Conservation (phyloP, 2,113 vertebrate genomes). For the Oreochromis niloticus region DNA sequence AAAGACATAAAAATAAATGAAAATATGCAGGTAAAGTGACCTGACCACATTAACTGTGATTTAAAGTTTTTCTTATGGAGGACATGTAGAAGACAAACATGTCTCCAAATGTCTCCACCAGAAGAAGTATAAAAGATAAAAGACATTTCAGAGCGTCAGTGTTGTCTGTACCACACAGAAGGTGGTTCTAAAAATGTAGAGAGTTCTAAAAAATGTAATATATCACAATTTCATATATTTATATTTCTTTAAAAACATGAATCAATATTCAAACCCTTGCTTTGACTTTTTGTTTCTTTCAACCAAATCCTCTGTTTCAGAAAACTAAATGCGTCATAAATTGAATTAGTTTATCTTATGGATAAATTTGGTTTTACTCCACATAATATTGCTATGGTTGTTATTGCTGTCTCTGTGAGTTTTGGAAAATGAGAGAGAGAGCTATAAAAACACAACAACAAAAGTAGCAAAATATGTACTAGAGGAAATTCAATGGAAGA, state of each 20-base stretch:
- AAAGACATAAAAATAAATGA: not conserved
- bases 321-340: not conserved
- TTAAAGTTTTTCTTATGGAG: not conserved
- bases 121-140: not conserved
- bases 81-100: not conserved
- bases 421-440: not conserved
- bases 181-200: not conserved
- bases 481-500: not conserved
- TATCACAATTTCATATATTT: not conserved
- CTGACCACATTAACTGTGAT: not conserved
- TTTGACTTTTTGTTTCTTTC: not conserved
- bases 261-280: not conserved
- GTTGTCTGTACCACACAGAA: not conserved
- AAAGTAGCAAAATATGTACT: not conserved
- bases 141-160: not conserved
- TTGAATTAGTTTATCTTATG: not conserved
- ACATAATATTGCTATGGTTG: not conserved
- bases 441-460: not conserved
- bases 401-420: not conserved
- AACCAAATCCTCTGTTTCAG: not conserved
- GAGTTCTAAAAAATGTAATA: not conserved
- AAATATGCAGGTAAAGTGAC: not conserved
- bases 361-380: not conserved
- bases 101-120: not conserved
- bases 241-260: not conserved